Conservation (phyloP, 2,888 invertebrate species). For the Cylindroiulus punctatus region DNA sequence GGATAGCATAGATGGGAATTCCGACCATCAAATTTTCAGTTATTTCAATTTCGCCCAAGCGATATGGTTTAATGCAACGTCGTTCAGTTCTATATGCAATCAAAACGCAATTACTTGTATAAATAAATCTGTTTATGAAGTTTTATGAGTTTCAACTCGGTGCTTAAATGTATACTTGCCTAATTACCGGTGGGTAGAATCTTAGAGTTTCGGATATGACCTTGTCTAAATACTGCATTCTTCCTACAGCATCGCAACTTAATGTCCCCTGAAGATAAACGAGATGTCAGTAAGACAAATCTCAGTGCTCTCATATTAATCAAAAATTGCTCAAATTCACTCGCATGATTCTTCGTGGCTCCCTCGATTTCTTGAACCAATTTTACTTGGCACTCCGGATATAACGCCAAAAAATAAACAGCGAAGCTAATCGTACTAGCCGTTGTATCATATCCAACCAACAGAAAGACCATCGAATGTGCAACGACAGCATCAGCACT, state of each 20-base stretch:
- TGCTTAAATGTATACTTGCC: constrained; percentile 59
- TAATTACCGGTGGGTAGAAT: constrained; percentile 71
- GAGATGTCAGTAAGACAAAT: too few species aligned
- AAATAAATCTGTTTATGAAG: neutral
- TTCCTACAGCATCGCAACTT: constrained; percentile 69
- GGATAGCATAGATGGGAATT: constrained; percentile 54
- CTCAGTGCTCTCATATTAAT: neutral
- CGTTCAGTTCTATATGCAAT: constrained; percentile 48
- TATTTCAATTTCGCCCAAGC: too few species aligned
- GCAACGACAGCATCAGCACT: constrained; percentile 38
- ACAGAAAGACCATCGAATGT: constrained; percentile 43
- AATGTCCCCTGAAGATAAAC: constrained; percentile 65
- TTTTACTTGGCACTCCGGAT: constrained; percentile 51
- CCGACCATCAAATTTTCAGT: neutral
- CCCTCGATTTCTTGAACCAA: constrained; percentile 43
- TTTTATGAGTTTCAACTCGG: too few species aligned
- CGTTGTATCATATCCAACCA: constrained; percentile 52
- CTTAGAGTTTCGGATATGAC: constrained; percentile 71
- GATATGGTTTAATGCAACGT: constrained; percentile 48
- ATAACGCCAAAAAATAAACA: constrained; percentile 46
- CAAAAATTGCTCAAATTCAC: neutral
- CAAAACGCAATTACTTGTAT: neutral
- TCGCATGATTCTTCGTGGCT: neutral
- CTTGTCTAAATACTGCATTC: constrained; percentile 71
- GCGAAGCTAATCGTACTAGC: constrained; percentile 22